Percentiles rank a stretch among this genome's conserved stretches.
Evolutionary conservation across 2,888 invertebrate genomes (phyloP).

Genomic region (Cephus spinipes): DNA sequence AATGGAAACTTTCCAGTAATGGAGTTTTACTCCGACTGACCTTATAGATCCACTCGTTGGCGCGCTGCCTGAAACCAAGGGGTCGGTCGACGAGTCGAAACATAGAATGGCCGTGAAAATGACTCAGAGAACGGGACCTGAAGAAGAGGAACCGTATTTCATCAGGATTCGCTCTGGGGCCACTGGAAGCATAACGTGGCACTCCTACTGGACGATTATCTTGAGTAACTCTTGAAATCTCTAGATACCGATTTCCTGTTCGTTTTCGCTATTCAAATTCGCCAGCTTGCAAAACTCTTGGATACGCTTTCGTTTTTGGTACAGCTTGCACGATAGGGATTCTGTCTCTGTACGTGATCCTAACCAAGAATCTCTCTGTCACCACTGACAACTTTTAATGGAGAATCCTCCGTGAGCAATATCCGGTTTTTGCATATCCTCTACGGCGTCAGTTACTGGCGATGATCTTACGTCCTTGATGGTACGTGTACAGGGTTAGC

Average conservation of each 20-base stretch:
- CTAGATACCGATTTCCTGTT: not conserved
- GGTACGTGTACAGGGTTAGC: not conserved
- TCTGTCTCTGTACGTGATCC: not conserved
- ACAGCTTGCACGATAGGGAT: not conserved
- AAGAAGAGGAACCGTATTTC: slow-evolving; percentile 13
- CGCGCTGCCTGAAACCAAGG: slow-evolving; percentile 53
- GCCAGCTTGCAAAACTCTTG: not conserved
- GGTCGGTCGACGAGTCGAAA: slow-evolving; percentile 56
- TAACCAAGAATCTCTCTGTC: not conserved
- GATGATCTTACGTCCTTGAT: not conserved
- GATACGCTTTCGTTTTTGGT: not conserved
- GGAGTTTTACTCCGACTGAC: slow-evolving; percentile 43
- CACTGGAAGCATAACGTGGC: not conserved
- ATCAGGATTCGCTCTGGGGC: not conserved
- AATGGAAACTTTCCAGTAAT: slow-evolving; percentile 17
- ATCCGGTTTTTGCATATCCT: slow-evolving; percentile 14
- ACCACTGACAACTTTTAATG: slow-evolving; percentile 15
- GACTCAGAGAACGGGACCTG: slow-evolving; percentile 20
- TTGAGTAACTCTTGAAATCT: not conserved
- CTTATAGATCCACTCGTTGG: slow-evolving; percentile 61
- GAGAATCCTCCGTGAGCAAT: slow-evolving; percentile 8
- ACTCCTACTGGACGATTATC: not conserved
- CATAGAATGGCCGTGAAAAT: slow-evolving; percentile 56
- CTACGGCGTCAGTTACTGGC: not conserved
- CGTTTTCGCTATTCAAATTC: not conserved